phyloP scores from a whole-genome alignment of 2,113 vertebrate genomes.

The Elephantulus edwardii region DNA sequence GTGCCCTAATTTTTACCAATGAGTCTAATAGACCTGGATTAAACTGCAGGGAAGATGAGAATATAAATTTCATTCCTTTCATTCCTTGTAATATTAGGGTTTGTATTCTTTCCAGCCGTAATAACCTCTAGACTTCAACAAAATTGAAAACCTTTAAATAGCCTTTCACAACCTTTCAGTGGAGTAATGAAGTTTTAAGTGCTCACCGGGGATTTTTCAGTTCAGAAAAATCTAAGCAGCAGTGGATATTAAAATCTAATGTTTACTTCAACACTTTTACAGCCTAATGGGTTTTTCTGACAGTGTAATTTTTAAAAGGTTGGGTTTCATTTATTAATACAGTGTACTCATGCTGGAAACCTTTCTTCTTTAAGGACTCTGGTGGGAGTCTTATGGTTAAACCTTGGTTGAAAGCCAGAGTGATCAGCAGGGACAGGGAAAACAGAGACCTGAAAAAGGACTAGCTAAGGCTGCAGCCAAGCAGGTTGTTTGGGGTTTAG shows the following conservation, averaged over 20 bases:
- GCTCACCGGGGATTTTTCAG: constrained; percentile 86
- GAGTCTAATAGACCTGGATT: constrained; percentile 86
- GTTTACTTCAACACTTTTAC: constrained; percentile 88
- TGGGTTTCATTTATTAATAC: constrained; percentile 87
- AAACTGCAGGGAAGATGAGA: constrained; percentile 86
- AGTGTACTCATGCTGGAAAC: constrained; percentile 81
- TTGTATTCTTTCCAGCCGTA: constrained; percentile 87
- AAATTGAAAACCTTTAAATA: constrained; percentile 91
- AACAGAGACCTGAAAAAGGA: constrained; percentile 76
- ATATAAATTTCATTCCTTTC: constrained; percentile 88
- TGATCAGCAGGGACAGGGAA: constrained; percentile 76
- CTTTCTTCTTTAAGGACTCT: constrained; percentile 85
- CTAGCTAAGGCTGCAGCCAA: constrained; percentile 74
- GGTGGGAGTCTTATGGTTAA: constrained; percentile 82
- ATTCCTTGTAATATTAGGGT: constrained; percentile 88
- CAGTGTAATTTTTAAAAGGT: constrained; percentile 88
- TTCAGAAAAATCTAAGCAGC: constrained; percentile 88
- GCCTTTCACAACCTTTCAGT: constrained; percentile 88
- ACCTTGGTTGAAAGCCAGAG: constrained; percentile 82
- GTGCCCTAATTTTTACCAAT: constrained; percentile 83
- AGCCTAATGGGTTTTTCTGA: constrained; percentile 87
- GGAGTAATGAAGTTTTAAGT: constrained; percentile 90
- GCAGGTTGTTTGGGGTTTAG: constrained; percentile 73
- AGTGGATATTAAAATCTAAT: constrained; percentile 89
- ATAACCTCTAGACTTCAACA: constrained; percentile 89